Conservation (phyloP, 2,113 vertebrate species). For the Indicator indicator region DNA sequence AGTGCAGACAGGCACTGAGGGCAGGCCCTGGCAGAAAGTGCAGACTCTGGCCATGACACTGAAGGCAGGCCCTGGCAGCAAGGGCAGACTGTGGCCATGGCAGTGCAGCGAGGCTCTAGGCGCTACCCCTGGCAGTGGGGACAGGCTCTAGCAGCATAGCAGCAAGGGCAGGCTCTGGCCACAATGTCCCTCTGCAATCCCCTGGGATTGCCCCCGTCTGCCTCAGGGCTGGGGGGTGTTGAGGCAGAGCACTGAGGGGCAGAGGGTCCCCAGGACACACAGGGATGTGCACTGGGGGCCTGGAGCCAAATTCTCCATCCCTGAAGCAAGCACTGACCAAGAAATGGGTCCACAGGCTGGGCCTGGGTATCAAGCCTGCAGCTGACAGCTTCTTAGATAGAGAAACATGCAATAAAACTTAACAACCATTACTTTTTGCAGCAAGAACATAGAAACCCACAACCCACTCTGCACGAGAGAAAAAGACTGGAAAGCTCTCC, state of each 20-base stretch:
- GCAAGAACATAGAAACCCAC: not conserved
- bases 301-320: not conserved
- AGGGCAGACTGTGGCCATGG: too few species aligned
- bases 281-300: not conserved
- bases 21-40: too few species aligned
- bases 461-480: not conserved
- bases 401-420: not conserved
- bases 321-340: accelerated
- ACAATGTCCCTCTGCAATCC: not conserved
- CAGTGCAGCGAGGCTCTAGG: too few species aligned
- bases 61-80: too few species aligned
- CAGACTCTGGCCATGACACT: too few species aligned
- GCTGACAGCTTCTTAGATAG: not conserved
- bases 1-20: too few species aligned
- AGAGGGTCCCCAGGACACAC: accelerated
- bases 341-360: accelerated
- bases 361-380: not conserved
- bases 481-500: not conserved
- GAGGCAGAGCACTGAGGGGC: not conserved
- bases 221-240: accelerated
- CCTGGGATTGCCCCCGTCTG: not conserved
- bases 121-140: too few species aligned
- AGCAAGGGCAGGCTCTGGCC: too few species aligned
- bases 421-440: not conserved
- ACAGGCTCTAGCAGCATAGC: too few species aligned